Percentiles rank a stretch among this genome's conserved stretches.
Evolutionary conservation across 2,797 vertebrate species (phyloP).

Genomic region (Strix occidentalis): DNA sequence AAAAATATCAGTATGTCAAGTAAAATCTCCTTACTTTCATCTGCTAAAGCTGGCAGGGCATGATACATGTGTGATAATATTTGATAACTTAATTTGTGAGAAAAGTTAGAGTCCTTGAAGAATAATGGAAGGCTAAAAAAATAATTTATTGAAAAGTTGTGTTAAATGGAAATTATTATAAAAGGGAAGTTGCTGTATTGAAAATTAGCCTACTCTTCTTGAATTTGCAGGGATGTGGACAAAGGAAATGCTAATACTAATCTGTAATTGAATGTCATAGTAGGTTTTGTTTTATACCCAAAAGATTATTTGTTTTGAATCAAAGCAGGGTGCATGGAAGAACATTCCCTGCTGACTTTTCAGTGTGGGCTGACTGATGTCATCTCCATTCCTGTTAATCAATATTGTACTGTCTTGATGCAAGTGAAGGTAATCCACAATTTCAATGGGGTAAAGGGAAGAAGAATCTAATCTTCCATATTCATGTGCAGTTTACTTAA

Average conservation of each 20-base stretch:
- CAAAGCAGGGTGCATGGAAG: not conserved
- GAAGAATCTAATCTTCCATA: not conserved
- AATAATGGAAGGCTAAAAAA: constrained; percentile 15
- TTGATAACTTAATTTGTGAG: not conserved
- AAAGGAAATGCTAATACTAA: not conserved
- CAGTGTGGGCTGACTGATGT: not conserved
- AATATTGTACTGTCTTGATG: not conserved
- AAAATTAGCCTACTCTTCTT: not conserved
- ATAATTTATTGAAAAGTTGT: not conserved
- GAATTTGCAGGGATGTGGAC: not conserved
- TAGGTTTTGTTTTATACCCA: not conserved
- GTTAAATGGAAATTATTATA: not conserved
- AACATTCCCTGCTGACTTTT: not conserved
- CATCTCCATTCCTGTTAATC: not conserved
- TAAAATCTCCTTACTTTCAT: constrained; percentile 42
- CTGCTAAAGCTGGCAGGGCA: not conserved
- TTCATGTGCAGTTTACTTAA: not conserved
- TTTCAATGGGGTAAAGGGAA: not conserved
- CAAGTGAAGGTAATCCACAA: not conserved
- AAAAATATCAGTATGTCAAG: constrained; percentile 15
- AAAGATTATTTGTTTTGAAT: not conserved
- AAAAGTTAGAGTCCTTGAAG: not conserved
- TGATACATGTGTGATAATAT: not conserved
- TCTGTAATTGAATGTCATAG: not conserved
- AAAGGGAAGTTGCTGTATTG: not conserved